Evolutionary conservation across 2,797 vertebrate genomes (phyloP).

Genomic region (Rhabdophis nuchalis): DNA sequence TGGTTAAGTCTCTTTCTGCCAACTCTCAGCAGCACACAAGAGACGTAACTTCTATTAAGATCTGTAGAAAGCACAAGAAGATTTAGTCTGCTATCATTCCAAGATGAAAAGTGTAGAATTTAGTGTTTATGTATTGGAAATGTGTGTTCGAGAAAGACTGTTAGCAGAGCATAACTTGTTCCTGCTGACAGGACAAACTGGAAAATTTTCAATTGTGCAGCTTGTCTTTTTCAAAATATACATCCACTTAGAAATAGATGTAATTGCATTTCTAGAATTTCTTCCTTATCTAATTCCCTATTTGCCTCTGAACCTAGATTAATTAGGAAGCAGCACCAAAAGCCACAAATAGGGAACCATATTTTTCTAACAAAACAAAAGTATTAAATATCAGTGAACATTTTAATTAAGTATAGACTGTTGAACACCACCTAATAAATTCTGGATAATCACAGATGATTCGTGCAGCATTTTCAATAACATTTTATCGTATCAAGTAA

Average conservation of each 20-base stretch:
- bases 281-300: not conserved
- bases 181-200: constrained; percentile 17
- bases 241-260: not conserved
- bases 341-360: not conserved
- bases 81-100: constrained; percentile 16
- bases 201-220: not conserved
- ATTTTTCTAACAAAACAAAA: constrained; percentile 3
- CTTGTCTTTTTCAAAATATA: not conserved
- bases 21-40: not conserved
- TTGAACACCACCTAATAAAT: not conserved
- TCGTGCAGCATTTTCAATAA: not conserved
- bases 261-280: constrained; percentile 11
- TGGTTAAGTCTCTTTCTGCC: constrained; percentile 12
- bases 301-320: not conserved
- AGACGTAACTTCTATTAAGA: not conserved
- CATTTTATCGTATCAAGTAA: not conserved
- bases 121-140: constrained; percentile 15
- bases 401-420: constrained; percentile 20
- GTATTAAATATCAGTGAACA: constrained; percentile 10
- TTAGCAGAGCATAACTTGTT: not conserved
- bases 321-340: constrained; percentile 22
- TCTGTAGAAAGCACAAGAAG: not conserved
- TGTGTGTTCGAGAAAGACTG: not conserved
- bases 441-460: not conserved
- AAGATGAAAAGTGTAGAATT: constrained; percentile 10